Base-by-base conservation (phyloP, 2,888 invertebrate genomes). In the Phytoseiulus persimilis region DNA sequence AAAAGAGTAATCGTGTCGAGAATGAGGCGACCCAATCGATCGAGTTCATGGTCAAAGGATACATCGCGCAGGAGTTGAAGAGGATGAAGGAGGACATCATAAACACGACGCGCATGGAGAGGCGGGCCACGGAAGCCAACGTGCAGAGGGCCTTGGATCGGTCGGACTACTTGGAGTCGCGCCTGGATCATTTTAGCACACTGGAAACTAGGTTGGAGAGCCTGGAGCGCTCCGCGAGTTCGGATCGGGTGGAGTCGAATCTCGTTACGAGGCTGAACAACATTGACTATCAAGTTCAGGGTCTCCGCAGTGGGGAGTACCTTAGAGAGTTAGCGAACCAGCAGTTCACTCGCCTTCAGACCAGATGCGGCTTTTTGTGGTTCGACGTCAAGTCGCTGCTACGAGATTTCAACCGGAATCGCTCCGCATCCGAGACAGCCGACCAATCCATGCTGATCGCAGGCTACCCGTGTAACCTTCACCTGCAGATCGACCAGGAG, bases 1-100 rank as follows among this genome's bases (percentile, higher is more conserved):
- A n/a, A 6, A 45, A 33, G 18, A 87, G 11, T 18, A 32, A 11
- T 33, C 32, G 32, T 9, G 23, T 11, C 23, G 45, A 39, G 39
- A 32, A 31, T 28, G 87, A 87, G n/a, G 11, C 39, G 14, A 28
- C 32, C 1, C 6, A 45, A 33, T 65, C 65, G 65, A 2, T 87
- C 0, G 32, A 33, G n/a, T 33, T 45, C 32, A 3, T 39, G 5
- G 87, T 87, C 32, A 87, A 87, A 31, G 39, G 45, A 9, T 39
- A 33, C 39, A 28, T 87, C 32, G 39, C 45, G 39, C n/a, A 32
- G 9, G 87, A 87, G 33, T 11, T 87, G 33, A 33, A 33, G 1
- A 33, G 87, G 11, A 32, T 87, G n/a, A 45, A 87, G 31, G 87
- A 87, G 18, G 87, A 87, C 87, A 87, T 87, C 87, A 65, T 65